Percentiles rank a stretch among this genome's conserved stretches.
phyloP scores from a whole-genome alignment of 2,888 invertebrate genomes.

The Entomobrya proxima region DNA sequence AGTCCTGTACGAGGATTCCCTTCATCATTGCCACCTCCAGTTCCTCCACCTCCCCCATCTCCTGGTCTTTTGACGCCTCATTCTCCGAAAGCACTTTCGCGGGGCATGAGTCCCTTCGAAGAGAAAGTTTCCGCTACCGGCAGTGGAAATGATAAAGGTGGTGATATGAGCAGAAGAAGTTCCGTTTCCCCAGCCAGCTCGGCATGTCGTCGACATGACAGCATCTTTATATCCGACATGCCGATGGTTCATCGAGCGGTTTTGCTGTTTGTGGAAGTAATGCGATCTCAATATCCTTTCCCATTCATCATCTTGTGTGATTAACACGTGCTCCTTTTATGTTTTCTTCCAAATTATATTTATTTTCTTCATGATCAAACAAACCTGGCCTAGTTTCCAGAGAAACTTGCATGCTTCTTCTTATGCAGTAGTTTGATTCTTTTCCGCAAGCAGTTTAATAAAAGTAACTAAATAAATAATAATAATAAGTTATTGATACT shows the following conservation, averaged over 20 bases:
- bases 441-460: constrained; percentile 1
- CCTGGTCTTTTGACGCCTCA: constrained; percentile 74
- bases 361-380: not conserved
- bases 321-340: not conserved
- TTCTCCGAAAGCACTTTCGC: constrained; percentile 73
- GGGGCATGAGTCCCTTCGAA: constrained; percentile 72
- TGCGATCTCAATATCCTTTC: constrained; percentile 40
- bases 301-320: not conserved
- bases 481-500: not conserved
- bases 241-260: constrained; percentile 78
- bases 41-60: constrained; percentile 74
- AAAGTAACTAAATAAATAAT: not conserved
- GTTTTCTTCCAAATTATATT: not conserved
- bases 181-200: constrained; percentile 77
- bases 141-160: constrained; percentile 62
- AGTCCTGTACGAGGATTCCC: constrained; percentile 76
- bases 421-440: constrained; percentile 29
- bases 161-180: constrained; percentile 77
- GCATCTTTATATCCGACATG: constrained; percentile 77
- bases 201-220: constrained; percentile 77
- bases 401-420: constrained; percentile 37
- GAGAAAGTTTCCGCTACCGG: constrained; percentile 67
- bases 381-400: not conserved
- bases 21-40: constrained; percentile 73
- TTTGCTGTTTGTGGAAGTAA: constrained; percentile 78